Conservation (phyloP, 2,113 vertebrate species). For the Myiozetetes cayanensis region DNA sequence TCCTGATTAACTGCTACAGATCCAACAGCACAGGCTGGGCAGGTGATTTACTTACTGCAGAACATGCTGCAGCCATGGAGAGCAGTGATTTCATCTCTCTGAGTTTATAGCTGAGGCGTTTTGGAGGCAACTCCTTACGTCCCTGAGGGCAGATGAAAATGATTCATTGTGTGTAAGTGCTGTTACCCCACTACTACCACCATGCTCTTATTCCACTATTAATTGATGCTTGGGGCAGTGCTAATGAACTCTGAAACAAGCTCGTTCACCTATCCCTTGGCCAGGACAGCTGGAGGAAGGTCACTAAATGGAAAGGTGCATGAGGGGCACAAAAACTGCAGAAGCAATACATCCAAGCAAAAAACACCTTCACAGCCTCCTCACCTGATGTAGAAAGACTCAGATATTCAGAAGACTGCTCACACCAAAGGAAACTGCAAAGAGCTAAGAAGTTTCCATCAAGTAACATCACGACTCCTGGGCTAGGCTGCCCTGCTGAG, state of each 20-base stretch:
- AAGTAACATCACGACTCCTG: neutral
- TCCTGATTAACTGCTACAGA: neutral
- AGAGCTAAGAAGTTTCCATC: neutral
- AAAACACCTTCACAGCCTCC: neutral
- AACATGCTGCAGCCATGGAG: neutral
- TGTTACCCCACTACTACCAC: neutral
- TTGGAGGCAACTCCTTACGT: neutral
- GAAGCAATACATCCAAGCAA: neutral
- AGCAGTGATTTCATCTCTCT: neutral
- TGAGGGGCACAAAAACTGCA: neutral
- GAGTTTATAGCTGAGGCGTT: neutral
- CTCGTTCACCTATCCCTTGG: neutral
- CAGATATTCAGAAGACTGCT: neutral
- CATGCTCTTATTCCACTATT: neutral
- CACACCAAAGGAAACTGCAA: neutral
- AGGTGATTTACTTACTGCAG: neutral
- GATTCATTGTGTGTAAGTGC: neutral
- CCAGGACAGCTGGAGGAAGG: neutral
- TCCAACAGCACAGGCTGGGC: neutral
- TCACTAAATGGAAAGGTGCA: neutral
- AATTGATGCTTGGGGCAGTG: neutral
- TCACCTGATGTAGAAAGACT: neutral
- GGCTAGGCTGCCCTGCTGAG: neutral
- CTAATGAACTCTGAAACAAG: neutral
- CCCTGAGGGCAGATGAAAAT: neutral